Evolutionary conservation across 2,797 vertebrate genomes (phyloP), one percentile per base, ranked within the genome.

Genomic region (Oreonectes daqikongensis): DNA sequence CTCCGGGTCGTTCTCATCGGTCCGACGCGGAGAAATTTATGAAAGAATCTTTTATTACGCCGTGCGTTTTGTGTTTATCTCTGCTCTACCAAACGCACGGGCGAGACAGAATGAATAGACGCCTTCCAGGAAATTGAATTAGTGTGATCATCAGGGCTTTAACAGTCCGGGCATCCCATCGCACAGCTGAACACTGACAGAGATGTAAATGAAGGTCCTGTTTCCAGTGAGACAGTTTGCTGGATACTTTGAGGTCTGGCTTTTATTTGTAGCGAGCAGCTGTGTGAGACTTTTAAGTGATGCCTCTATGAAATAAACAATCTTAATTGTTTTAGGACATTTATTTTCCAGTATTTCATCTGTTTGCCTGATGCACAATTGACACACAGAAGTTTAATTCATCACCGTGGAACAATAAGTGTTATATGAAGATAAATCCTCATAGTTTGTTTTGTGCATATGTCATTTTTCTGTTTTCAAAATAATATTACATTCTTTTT

Each of bases 41-140:
- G 80, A 82, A 79, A 75, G 63, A 53, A 50, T 55, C 24, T 75
- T 53, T 72, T 64, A 72, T 82, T 69, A 76, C 66, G 68, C 68
- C 26, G 22, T 22, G 22, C 53, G 38, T 35, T 66, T 59, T 79
- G 64, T 15, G 24, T 67, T 82, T 66, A 72, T 79, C 68, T 50
- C 22, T 14, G 17, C 52, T 55, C 44, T 61, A 44, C 24, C 68
- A 64, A 69, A 66, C 17, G 68, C 20, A 40, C 66, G 40, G 3
- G 50, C 2, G 9, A 6, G 17, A 17, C 17, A 53, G 35, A 69
- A 63, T 79, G 64, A 72, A 64, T 53, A 73, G 46, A 63, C 80
- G 52, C 40, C 61, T 67, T 48, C 12, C 69, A 81, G 76, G 67
- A 77, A 79, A 82, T 74, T 73, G 65, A 72, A 79, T 77, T 53